Base-by-base conservation (phyloP, 2,888 invertebrate genomes). In the Odontocolon sp. region DNA sequence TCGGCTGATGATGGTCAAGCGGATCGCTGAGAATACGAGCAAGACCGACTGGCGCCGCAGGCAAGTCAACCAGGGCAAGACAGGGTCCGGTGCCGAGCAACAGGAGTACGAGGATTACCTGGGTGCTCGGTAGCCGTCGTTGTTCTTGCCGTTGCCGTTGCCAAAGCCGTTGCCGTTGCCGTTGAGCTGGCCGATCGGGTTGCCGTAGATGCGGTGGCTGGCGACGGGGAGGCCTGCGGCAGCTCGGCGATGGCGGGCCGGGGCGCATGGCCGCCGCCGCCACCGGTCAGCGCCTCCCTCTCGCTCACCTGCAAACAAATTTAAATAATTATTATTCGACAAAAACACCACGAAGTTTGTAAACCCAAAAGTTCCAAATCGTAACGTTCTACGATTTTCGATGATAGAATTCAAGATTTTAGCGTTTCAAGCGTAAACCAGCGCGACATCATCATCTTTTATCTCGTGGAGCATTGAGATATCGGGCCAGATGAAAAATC, bases 191-290 rank as follows among this genome's bases (percentile, higher is more conserved):
- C 59, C 67, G 59, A 40, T 11, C 28, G 18, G 28, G 77, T 52
- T 78, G 81, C 79, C 82, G 73, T 76, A 80, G 70, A 50, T 77
- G 68, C 90, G 89, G 91, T 92, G 85, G 84, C 86, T 87, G 87
- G 87, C 88, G 89, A 88, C 87, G 88, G 87, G 87, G 86, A 89
- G 90, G 88, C 88, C 90, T 89, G 91, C 91, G 92, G 91, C 91
- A 87, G 88, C 88, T 87, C 86, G 85, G 83, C 86, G 84, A 86
- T 89, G 91, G 92, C 91, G 91, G 92, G 91, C 92, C 92, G 91
- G 92, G 91, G 92, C 92, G 92, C 92, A 92, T 92, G 92, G 92
- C 92, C 92, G 92, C 91, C 91, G 91, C 91, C 92, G 91, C 91
- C 91, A 91, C 90, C 90, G 88, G 85, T 89, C 89, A 87, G 88